phyloP scores from a whole-genome alignment of 2,888 invertebrate genomes.

The Drosophila sordidapex region DNA sequence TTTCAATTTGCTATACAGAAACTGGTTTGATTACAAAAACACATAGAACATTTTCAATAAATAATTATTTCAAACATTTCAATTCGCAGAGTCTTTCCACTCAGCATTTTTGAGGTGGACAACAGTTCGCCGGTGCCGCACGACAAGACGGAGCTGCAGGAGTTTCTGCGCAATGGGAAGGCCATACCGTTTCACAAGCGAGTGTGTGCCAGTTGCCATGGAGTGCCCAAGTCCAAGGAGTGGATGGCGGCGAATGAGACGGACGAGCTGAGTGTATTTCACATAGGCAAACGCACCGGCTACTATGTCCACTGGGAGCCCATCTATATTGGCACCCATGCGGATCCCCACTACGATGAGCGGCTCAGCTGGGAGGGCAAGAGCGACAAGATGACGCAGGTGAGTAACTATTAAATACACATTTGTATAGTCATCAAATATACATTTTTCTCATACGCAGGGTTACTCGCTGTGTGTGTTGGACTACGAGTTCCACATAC shows the following conservation, averaged over 20 bases:
- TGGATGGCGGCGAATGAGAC: conserved; percentile 92
- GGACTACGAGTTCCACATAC: conserved; percentile 96
- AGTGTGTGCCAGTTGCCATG: conserved; percentile 95
- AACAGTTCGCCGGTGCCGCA: conserved; percentile 88
- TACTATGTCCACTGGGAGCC: conserved; percentile 96
- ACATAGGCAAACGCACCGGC: conserved; percentile 92
- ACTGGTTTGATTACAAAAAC: background rate
- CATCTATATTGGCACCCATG: conserved; percentile 95
- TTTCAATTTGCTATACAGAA: too few species aligned
- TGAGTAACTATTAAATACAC: conserved; percentile 80
- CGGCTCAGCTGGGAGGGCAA: conserved; percentile 97
- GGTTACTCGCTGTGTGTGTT: conserved; percentile 95
- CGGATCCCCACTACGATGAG: conserved; percentile 95
- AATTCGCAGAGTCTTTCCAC: conserved; percentile 90
- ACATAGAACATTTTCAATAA: background rate
- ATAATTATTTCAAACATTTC: background rate
- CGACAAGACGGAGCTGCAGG: conserved; percentile 90
- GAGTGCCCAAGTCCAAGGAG: conserved; percentile 93
- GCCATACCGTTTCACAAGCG: conserved; percentile 97
- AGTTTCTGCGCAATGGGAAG: conserved; percentile 90
- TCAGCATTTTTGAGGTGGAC: conserved; percentile 95
- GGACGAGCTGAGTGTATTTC: conserved; percentile 90
- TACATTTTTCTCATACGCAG: conserved; percentile 85
- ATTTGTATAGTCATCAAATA: background rate
- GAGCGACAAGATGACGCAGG: conserved; percentile 98